Evolutionary conservation across 2,113 vertebrate genomes (phyloP).

Genomic region (Cyanoramphus novaezelandiae): DNA sequence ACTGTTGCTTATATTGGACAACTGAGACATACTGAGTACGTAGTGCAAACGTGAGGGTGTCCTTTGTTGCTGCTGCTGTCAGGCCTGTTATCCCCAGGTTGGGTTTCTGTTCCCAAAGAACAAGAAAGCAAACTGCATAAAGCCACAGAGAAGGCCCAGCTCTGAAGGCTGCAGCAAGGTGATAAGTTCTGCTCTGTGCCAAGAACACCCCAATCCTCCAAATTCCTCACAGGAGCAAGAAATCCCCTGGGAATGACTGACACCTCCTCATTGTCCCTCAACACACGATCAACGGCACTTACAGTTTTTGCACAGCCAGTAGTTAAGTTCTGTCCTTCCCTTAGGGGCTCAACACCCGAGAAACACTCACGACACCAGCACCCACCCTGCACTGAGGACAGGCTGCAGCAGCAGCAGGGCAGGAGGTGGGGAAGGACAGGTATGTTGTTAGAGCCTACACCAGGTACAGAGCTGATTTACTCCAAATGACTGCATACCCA

Average conservation of each 20-base stretch:
- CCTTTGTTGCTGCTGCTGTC: background rate
- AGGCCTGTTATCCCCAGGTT: background rate
- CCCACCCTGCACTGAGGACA: background rate
- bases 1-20: background rate
- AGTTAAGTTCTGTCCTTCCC: background rate
- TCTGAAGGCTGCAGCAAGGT: fast-evolving
- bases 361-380: fast-evolving
- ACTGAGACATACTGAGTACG: background rate
- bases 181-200: background rate
- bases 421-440: no score
- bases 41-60: background rate
- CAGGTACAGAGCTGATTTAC: background rate
- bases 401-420: background rate
- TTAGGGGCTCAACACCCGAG: background rate
- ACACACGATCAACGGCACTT: background rate
- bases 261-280: background rate
- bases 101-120: background rate
- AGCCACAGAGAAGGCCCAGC: background rate
- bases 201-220: fast-evolving
- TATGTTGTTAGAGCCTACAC: background rate
- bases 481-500: background rate
- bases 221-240: background rate
- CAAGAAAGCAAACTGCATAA: fast-evolving
- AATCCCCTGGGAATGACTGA: background rate
- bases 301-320: fast-evolving